These are phyloP conservation scores for Trachelus iudaicus DNA, from an alignment of 2,888 invertebrate genomes.

Conservation along the genomic window DNA sequence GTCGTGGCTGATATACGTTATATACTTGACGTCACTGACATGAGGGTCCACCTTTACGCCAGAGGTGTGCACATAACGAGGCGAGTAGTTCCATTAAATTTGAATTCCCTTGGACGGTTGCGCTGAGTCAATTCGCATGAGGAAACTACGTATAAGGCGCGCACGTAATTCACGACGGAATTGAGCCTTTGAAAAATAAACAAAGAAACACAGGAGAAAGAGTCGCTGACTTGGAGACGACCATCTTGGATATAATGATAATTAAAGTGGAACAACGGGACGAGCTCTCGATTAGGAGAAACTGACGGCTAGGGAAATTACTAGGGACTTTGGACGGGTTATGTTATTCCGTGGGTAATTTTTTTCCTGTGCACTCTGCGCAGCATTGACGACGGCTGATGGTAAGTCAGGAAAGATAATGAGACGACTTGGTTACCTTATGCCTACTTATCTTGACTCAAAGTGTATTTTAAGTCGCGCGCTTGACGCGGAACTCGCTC, in stretches of 20 bases:
- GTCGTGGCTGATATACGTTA: slow-evolving; percentile 15
- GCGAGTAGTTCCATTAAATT: slow-evolving; percentile 18
- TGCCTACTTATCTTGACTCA: background rate
- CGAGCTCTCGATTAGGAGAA: background rate
- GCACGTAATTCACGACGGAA: background rate
- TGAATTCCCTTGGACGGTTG: slow-evolving; percentile 3
- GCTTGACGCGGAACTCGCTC: background rate
- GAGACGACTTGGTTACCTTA: background rate
- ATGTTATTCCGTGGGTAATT: background rate
- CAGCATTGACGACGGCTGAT: background rate
- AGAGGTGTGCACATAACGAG: slow-evolving; percentile 18
- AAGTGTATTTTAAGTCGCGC: background rate
- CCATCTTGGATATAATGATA: background rate
- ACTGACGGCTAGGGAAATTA: background rate
- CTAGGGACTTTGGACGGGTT: background rate
- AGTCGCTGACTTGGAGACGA: background rate
- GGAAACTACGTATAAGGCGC: background rate
- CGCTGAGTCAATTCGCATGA: slow-evolving; percentile 1
- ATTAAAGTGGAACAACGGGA: background rate
- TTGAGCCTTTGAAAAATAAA: background rate
- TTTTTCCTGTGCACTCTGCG: background rate
- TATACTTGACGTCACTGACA: slow-evolving; percentile 4
- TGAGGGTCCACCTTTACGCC: slow-evolving; percentile 1
- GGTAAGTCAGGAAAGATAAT: slow-evolving; percentile 1
- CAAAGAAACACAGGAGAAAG: background rate